These are phyloP conservation scores for Napeogenes sylphis DNA, from an alignment of 2,888 invertebrate genomes.

Conservation along the genomic window DNA sequence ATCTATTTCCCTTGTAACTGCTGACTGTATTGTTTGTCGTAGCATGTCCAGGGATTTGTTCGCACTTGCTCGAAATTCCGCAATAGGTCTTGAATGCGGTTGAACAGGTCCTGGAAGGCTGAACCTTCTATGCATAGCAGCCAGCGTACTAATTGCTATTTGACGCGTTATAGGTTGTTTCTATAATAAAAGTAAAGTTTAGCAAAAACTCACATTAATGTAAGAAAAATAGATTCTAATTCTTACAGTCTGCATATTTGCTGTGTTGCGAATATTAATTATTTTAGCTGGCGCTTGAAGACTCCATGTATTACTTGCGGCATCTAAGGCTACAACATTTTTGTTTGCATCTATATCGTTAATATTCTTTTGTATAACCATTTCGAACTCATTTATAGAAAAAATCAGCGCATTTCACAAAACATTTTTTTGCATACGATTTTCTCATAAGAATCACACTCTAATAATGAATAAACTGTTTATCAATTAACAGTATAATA, in stretches of 20 bases:
- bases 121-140: constrained; percentile 77
- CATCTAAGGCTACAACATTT: constrained; percentile 47
- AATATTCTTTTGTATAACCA: constrained; percentile 72
- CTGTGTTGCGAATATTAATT: constrained; percentile 48
- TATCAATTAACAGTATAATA: not conserved
- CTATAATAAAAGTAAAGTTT: constrained; percentile 44
- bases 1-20: constrained; percentile 87
- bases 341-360: constrained; percentile 57
- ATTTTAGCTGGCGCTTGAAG: constrained; percentile 60
- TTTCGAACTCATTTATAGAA: constrained; percentile 41
- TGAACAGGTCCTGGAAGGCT: constrained; percentile 77
- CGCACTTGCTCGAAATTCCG: constrained; percentile 79
- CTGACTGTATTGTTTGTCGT: constrained; percentile 85
- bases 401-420: constrained; percentile 5
- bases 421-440: constrained; percentile 3
- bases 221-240: not conserved
- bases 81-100: constrained; percentile 71
- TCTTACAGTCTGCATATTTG: constrained; percentile 61
- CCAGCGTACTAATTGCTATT: constrained; percentile 84
- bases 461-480: not conserved
- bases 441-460: not conserved
- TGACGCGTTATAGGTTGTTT: constrained; percentile 77
- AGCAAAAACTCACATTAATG: constrained; percentile 5
- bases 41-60: constrained; percentile 86
- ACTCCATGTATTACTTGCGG: constrained; percentile 55